These are phyloP conservation scores for Atta colombica DNA, from an alignment of 1,140 invertebrate genomes.

Conservation along the genomic window DNA sequence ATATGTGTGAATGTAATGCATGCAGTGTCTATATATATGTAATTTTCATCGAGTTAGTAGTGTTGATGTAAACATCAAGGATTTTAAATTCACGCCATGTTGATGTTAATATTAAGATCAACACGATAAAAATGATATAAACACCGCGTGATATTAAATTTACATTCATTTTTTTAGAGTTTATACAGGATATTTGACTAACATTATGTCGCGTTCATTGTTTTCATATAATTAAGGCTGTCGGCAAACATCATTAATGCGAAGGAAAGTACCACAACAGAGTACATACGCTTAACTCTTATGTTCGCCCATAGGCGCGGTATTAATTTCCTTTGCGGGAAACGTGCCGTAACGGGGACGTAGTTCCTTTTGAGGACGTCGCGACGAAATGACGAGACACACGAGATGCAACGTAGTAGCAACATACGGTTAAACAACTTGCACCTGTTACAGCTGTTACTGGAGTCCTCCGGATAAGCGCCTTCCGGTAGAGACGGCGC, in stretches of 20 bases:
- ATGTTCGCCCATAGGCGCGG: slow-evolving; percentile 5
- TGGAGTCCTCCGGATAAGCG: slow-evolving; percentile 33
- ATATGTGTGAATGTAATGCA: no score
- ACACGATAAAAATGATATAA: no score
- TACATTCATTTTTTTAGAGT: no score
- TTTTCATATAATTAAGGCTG: slow-evolving; percentile 29
- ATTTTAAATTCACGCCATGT: no score
- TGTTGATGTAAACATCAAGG: no score
- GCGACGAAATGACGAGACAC: slow-evolving; percentile 38
- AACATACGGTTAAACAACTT: slow-evolving; percentile 52
- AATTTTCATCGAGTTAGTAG: no score
- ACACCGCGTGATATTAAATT: no score
- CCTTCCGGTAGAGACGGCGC: slow-evolving; percentile 30
- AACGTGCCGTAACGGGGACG: background rate
- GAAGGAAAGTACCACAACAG: background rate
- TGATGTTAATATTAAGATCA: no score
- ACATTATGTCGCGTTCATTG: background rate
- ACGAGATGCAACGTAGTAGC: slow-evolving; percentile 14
- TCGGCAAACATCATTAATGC: slow-evolving; percentile 7
- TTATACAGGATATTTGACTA: no score
- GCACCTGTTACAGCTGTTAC: slow-evolving; percentile 22
- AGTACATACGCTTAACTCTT: background rate
- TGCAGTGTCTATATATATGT: no score
- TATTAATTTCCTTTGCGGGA: slow-evolving; percentile 52
- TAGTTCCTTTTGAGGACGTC: slow-evolving; percentile 30